A percentile compares a stretch with the other conserved stretches of the same genome.
These are phyloP conservation scores for Heliothis subflexa DNA, from an alignment of 1,140 invertebrate genomes.

Conservation along the genomic window DNA sequence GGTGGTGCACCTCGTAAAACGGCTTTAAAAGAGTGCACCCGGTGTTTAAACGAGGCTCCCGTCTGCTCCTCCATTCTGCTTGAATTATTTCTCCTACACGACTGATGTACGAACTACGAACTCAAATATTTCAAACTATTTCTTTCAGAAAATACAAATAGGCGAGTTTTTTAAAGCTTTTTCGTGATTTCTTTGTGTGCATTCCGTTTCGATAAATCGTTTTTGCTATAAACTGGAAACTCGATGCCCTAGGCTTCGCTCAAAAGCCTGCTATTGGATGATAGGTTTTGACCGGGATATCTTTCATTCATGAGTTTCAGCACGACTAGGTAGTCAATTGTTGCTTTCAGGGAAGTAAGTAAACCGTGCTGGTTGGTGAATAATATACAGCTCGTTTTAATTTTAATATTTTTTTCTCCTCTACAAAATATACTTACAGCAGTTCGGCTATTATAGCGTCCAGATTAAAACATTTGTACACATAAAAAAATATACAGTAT, in stretches of 20 bases:
- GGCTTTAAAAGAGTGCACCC: constrained; percentile 46
- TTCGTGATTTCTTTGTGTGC: constrained; percentile 31
- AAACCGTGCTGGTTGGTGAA: neutral
- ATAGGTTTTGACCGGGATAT: constrained; percentile 2
- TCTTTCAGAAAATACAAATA: constrained; percentile 1
- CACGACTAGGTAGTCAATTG: neutral
- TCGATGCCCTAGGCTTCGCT: constrained; percentile 1
- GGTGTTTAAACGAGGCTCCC: constrained; percentile 45
- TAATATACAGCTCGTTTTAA: neutral
- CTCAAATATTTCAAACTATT: constrained; percentile 10
- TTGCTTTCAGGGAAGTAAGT: neutral
- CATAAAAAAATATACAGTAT: neutral
- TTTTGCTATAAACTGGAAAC: neutral
- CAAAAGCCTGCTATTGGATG: neutral
- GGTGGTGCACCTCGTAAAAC: constrained; percentile 49
- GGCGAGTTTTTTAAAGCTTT: constrained; percentile 14
- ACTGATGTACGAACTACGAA: constrained; percentile 16
- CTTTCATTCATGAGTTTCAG: constrained; percentile 5
- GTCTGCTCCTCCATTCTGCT: constrained; percentile 10
- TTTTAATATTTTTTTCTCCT: too few relatives aligned
- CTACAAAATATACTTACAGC: too few relatives aligned
- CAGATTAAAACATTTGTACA: neutral
- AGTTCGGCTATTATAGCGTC: neutral
- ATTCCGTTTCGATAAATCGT: constrained; percentile 31
- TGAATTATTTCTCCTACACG: constrained; percentile 46